A percentile compares a stretch with the other conserved stretches of the same genome.
Evolutionary conservation across 2,113 vertebrate species (phyloP).

Genomic region (Thryonomys swinderianus): DNA sequence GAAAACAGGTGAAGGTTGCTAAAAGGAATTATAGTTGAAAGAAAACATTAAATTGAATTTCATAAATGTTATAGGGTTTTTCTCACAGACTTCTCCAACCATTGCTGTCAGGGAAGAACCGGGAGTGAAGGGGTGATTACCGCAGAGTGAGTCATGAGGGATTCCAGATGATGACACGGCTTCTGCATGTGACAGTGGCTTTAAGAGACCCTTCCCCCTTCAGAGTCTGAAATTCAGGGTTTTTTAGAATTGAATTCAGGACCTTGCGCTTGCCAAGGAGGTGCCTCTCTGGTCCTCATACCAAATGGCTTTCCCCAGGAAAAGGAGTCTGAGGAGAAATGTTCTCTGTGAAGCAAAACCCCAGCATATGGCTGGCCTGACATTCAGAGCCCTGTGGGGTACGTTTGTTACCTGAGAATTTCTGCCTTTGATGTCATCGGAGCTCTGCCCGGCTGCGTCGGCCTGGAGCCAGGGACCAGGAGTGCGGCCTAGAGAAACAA

Average conservation of each 20-base stretch:
- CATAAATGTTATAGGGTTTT: fast-evolving
- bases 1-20: background rate
- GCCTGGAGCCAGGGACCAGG: conserved; percentile 79
- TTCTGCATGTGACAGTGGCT: background rate
- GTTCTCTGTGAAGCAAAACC: background rate
- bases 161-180: background rate
- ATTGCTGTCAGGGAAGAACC: background rate
- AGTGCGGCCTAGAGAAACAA: conserved; percentile 73
- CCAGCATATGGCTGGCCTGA: background rate
- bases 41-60: background rate
- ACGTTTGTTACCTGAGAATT: conserved; percentile 75
- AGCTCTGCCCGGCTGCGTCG: conserved; percentile 47
- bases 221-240: background rate
- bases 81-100: background rate
- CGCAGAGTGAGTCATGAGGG: background rate
- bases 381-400: background rate
- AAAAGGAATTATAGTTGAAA: background rate
- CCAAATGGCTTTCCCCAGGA: background rate
- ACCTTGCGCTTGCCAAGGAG: no score
- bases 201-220: background rate
- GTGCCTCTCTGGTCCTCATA: background rate
- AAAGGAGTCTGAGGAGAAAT: background rate
- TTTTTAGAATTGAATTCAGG: background rate
- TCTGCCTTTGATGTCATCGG: conserved; percentile 77
- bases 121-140: fast-evolving